Conservation (phyloP, 2,888 invertebrate species). For the Xestia rhomboidea region DNA sequence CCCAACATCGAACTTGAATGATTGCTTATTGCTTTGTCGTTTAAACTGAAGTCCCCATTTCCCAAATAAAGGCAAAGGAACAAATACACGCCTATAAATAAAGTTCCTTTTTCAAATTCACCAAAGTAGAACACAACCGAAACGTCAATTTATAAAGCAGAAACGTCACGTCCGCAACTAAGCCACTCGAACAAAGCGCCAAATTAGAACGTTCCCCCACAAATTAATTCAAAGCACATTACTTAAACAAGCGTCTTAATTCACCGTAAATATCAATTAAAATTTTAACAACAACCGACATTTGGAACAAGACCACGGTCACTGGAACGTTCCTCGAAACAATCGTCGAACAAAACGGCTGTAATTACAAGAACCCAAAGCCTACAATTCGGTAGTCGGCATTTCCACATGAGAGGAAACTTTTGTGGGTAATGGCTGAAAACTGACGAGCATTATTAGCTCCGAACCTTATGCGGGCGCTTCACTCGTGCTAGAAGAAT, state of each 20-base stretch:
- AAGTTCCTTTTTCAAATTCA: slow-evolving; percentile 28
- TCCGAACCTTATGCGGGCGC: slow-evolving; percentile 47
- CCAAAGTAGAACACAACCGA: slow-evolving; percentile 8
- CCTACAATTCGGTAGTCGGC: slow-evolving; percentile 35
- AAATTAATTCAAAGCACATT: slow-evolving; percentile 66
- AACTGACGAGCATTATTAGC: slow-evolving; percentile 57
- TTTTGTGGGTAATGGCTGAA: slow-evolving; percentile 50
- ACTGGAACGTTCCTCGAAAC: slow-evolving; percentile 46
- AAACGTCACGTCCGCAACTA: slow-evolving; percentile 43
- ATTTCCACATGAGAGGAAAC: slow-evolving; percentile 51
- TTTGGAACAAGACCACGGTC: slow-evolving; percentile 56
- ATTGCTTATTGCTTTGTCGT: not conserved
- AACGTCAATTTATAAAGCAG: slow-evolving; percentile 37
- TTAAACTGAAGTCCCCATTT: not conserved
- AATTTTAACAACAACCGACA: slow-evolving; percentile 52
- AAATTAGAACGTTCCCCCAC: slow-evolving; percentile 50
- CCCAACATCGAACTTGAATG: not conserved
- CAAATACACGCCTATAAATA: slow-evolving; percentile 6
- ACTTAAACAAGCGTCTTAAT: slow-evolving; percentile 63
- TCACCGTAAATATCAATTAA: slow-evolving; percentile 64
- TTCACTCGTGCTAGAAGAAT: slow-evolving; percentile 43
- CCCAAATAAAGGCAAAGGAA: not conserved
- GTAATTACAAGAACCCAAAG: slow-evolving; percentile 54
- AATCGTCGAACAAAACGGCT: slow-evolving; percentile 47
- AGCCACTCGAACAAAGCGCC: slow-evolving; percentile 48